These are phyloP conservation scores for Parazoanthus darwini DNA, from an alignment of 92 coral and sea anemone genomes.

Conservation along the genomic window DNA sequence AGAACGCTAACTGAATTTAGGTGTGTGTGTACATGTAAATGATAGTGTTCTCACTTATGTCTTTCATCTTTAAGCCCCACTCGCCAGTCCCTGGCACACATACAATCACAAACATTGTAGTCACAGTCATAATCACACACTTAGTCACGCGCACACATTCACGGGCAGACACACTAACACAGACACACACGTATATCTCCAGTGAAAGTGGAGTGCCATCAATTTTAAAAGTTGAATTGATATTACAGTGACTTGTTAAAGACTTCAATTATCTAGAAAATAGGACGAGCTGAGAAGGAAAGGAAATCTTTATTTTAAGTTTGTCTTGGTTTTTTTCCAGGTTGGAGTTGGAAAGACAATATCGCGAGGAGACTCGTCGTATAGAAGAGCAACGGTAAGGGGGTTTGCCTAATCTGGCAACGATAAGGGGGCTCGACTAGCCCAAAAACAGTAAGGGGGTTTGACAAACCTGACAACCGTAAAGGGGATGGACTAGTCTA, in stretches of 20 bases:
- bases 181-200: neutral
- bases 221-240: neutral
- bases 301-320: neutral
- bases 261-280: neutral
- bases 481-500: no score
- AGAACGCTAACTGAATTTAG: no score
- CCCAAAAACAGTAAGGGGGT: neutral
- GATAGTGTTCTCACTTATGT: no score
- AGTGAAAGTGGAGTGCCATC: neutral
- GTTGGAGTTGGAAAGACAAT: slow-evolving; percentile 96
- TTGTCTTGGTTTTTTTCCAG: slow-evolving; percentile 43
- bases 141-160: no score
- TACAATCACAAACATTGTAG: no score
- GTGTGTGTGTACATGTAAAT: no score
- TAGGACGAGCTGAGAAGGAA: neutral
- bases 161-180: no score
- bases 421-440: neutral
- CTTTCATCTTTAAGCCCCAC: no score
- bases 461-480: no score
- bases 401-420: neutral
- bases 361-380: slow-evolving; percentile 89
- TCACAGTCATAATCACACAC: no score
- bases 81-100: no score
- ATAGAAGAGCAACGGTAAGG: slow-evolving; percentile 96
- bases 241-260: neutral